Conservation (phyloP, 1,140 invertebrate species). For the Brachionus angularis region DNA sequence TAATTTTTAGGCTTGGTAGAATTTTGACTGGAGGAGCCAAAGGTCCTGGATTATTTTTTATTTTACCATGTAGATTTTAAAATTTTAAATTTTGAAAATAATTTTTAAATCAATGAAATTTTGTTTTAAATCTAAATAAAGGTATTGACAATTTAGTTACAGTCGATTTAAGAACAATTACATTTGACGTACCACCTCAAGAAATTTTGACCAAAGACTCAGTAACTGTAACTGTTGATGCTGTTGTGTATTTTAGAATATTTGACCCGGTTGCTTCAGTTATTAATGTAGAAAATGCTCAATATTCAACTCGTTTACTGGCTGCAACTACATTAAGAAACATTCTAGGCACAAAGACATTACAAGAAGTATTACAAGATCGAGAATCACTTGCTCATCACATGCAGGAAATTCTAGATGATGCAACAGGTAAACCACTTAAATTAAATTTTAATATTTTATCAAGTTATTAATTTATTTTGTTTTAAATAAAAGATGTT, state of each 20-base stretch:
- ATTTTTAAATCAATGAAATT: neutral
- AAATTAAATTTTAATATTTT: neutral
- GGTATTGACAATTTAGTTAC: slow-evolving; percentile 43
- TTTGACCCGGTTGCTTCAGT: slow-evolving; percentile 43
- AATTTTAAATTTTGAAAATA: neutral
- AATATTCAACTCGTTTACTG: slow-evolving; percentile 44
- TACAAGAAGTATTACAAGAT: slow-evolving; percentile 45
- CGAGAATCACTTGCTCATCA: slow-evolving; percentile 45
- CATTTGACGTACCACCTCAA: slow-evolving; percentile 46
- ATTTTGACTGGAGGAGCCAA: slow-evolving; percentile 36
- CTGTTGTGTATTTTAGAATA: slow-evolving; percentile 38
- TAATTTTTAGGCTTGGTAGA: slow-evolving; percentile 45
- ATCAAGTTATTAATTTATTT: neutral
- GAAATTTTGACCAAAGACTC: slow-evolving; percentile 47
- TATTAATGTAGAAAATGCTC: slow-evolving; percentile 46
- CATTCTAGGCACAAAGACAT: slow-evolving; percentile 44
- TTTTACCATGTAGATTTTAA: slow-evolving; percentile 43
- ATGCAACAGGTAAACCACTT: slow-evolving; percentile 39
- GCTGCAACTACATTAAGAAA: slow-evolving; percentile 47
- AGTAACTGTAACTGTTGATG: slow-evolving; percentile 46
- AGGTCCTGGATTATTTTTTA: slow-evolving; percentile 45
- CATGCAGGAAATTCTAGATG: slow-evolving; percentile 44
- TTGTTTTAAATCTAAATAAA: neutral
- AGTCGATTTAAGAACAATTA: slow-evolving; percentile 46
- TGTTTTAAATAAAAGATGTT: slow-evolving; percentile 27